Base-by-base conservation (phyloP, 1,140 invertebrate species). In the Yoshiicerus persimilis region DNA sequence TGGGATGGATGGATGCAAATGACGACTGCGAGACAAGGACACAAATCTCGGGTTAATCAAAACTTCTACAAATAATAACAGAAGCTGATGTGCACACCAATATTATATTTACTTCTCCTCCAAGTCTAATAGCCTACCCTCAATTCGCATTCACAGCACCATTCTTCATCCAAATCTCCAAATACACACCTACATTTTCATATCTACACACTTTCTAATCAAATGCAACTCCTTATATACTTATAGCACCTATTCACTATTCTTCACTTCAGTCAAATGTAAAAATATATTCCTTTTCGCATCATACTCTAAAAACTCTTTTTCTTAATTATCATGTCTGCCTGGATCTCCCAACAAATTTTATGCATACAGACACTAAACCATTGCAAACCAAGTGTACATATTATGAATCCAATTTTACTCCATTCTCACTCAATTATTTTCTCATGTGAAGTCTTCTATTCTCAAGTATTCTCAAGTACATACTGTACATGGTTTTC, bases 21-120 rank as follows among this genome's bases (percentile, higher is more conserved):
- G 75, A 80, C 32, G 75, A 80, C 75, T 36, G 9, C 75, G 34
- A 80, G 32, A n/a, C 30, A 32, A 80, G 75, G 75, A 70, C 75
- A 34, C 75, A 80, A 38, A 32, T 80, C 75, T 80, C 75, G 75
- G 75, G 75, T 80, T 80, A 80, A 80, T 80, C 75, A 80, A 80
- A 80, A 80, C 34, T 80, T 80, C 30, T 36, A 38, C 75, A 80
- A 80, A 34, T 80, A 38, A 80, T n/a, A 70, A 27, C 64, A 25
- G 27, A 30, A 70, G 64, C 47, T 56, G 47, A 56, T 56, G 47
- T 56, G 47, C 20, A 56, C 47, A 56, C 16, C 47, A 56, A 56
- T 56, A 56, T 56, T 56, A 56, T 56, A 56, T 56, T 56, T 56
- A 56, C 47, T n/a, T 1, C 47, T 56, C 20, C 16, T n/a, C 20